phyloP scores from a whole-genome alignment of 2,797 vertebrate species.

The Sylvilagus floridanus region DNA sequence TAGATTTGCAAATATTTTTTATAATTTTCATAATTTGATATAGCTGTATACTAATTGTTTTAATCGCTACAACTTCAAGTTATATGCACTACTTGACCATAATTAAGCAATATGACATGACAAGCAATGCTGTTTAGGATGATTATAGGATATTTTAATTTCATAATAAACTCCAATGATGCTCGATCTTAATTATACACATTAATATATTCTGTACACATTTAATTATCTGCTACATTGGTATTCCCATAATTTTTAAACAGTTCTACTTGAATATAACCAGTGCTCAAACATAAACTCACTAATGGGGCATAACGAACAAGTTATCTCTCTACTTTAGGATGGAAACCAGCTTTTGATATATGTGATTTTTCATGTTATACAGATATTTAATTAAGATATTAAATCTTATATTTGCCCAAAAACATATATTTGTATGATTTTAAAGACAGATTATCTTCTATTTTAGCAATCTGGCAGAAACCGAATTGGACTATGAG shows the following conservation, averaged over 20 bases:
- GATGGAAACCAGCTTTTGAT: not conserved
- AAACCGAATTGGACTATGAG: not conserved
- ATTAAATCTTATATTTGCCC: not conserved
- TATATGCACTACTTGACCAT: constrained; percentile 80
- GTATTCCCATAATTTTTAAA: constrained; percentile 85
- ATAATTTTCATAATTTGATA: constrained; percentile 75
- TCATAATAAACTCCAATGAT: constrained; percentile 85
- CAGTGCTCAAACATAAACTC: constrained; percentile 81
- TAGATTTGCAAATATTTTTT: constrained; percentile 82
- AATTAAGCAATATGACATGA: constrained; percentile 85
- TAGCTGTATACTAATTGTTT: constrained; percentile 84
- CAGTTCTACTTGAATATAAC: constrained; percentile 78
- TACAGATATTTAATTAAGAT: not conserved
- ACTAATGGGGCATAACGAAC: constrained; percentile 69
- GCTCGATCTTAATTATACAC: constrained; percentile 87
- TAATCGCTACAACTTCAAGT: constrained; percentile 83
- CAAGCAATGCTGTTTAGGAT: constrained; percentile 78
- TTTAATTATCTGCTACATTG: constrained; percentile 87
- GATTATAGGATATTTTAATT: constrained; percentile 81
- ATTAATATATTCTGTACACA: constrained; percentile 87
- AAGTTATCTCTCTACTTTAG: not conserved
- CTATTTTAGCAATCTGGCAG: not conserved
- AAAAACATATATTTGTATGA: not conserved
- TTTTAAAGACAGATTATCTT: not conserved
- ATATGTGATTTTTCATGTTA: not conserved